Evolutionary conservation across 1,140 invertebrate genomes (phyloP), one percentile per base, ranked within the genome.

Genomic region (Diorhabda sublineata): DNA sequence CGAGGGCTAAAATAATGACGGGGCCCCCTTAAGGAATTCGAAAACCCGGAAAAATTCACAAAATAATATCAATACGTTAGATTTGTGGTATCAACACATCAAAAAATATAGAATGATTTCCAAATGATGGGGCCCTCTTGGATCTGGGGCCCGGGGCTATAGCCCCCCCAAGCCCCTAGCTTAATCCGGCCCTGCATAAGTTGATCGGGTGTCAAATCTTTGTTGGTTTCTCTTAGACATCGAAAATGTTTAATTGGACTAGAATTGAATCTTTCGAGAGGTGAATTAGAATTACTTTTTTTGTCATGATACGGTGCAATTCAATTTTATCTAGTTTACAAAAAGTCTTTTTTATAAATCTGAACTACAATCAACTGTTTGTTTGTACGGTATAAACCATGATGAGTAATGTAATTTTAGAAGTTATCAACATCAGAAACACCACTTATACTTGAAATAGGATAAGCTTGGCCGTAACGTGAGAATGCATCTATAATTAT

Each of bases 401-500:
- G 70, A 42, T 71, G 67, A 26, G 26, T 63, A 42, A 72, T 70
- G 41, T 66, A 76, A 47, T 70, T 64, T 57, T 71, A 63, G 3
- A 76, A n/a, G 47, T 65, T 63, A n/a, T 67, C 71, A 3, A 72
- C 45, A 2, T 77, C 61, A 26, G 43, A 67, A 42, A 73, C 58
- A n/a, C 59, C 69, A n/a, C 60, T 71, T 58, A 64, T 65, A 26
- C 42, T 56, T 68, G 67, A 66, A 11, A 77, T 58, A 45, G 69
- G 64, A 65, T 75, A 77, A 45, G 71, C 76, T 67, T 74, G 72
- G 5, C 75, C 76, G 66, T 74, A 79, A 72, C 67, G 75, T 26
- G 78, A 79, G 69, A 80, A 79, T 69, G 73, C 66, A 44, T 78
- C 78, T 2, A 78, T 72, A 8, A 79, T 72, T 61, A 77, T 79